These are phyloP conservation scores for Eriocheir sinensis DNA, from an alignment of 1,140 invertebrate species.

Conservation along the genomic window DNA sequence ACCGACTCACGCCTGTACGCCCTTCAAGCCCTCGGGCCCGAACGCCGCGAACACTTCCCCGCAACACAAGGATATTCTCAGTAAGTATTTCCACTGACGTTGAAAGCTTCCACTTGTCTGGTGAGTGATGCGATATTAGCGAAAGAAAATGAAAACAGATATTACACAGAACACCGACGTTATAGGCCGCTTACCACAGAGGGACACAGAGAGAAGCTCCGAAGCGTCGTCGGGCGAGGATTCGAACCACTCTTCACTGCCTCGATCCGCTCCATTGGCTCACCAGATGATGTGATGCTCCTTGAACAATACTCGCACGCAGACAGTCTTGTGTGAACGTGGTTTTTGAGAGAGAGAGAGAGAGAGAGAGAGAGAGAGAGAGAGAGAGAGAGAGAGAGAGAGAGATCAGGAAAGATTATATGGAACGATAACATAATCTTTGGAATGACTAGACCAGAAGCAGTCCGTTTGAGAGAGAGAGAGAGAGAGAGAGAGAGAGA, in stretches of 20 bases:
- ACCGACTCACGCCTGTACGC: background rate
- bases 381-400: constrained; percentile 54
- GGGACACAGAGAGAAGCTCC: constrained; percentile 45
- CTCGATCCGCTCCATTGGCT: background rate
- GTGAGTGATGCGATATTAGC: constrained; percentile 65
- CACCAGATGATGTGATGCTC: background rate
- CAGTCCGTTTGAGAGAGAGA: background rate
- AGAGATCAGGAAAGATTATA: background rate
- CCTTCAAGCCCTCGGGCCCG: background rate
- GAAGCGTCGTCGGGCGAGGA: background rate
- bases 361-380: constrained; percentile 54
- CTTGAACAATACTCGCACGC: no score
- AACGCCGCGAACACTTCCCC: background rate
- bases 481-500: background rate
- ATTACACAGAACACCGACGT: constrained; percentile 65
- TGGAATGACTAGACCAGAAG: background rate
- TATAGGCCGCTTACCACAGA: constrained; percentile 56
- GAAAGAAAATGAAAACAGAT: constrained; percentile 64
- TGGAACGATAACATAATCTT: background rate
- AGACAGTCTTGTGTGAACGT: background rate
- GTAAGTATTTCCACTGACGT: constrained; percentile 39
- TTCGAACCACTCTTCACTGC: background rate
- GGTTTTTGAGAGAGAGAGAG: constrained; percentile 17
- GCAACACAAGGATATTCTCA: background rate
- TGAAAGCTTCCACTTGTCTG: constrained; percentile 63